Percentiles rank a stretch among this genome's conserved stretches.
Conservation (phyloP, 2,797 vertebrate genomes). For the Pelobates cultripes region DNA sequence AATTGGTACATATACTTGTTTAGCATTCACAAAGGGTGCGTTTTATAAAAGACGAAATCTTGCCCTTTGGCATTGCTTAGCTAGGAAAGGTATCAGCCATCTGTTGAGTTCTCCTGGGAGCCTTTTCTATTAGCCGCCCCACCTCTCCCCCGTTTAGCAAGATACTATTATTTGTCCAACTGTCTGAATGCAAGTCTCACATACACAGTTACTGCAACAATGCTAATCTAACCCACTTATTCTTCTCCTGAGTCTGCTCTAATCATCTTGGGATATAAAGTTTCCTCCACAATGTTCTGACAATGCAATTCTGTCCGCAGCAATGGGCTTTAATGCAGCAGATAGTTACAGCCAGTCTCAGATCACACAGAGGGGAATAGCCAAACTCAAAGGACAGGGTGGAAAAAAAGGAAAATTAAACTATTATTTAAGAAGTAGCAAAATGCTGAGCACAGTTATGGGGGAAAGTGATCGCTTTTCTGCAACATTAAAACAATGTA, state of each 20-base stretch:
- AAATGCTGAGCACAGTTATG: not conserved
- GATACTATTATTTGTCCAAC: conserved; percentile 11
- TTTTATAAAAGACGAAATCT: conserved; percentile 23
- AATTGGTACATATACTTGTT: not conserved
- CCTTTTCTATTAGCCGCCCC: not conserved
- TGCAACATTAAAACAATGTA: not conserved
- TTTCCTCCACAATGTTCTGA: conserved; percentile 52
- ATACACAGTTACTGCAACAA: conserved; percentile 7
- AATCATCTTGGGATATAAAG: conserved; percentile 58
- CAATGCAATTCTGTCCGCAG: conserved; percentile 55
- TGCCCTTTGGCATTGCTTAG: conserved; percentile 20
- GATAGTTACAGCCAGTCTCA: conserved; percentile 28
- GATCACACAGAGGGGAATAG: conserved; percentile 1
- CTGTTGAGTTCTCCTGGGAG: conserved; percentile 30
- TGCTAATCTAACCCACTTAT: conserved; percentile 35
- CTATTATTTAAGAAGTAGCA: not conserved
- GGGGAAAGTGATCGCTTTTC: not conserved
- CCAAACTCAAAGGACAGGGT: conserved; percentile 7
- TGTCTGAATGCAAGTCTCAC: conserved; percentile 15
- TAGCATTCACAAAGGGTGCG: conserved; percentile 24
- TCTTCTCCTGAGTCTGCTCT: conserved; percentile 54
- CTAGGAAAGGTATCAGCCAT: conserved; percentile 32
- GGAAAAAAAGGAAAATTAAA: not conserved
- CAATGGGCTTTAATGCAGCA: conserved; percentile 56
- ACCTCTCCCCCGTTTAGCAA: conserved; percentile 17